Percentiles rank a stretch among this genome's conserved stretches.
These are phyloP conservation scores for Neodiprion lecontei DNA, from an alignment of 1,140 invertebrate genomes.

Conservation along the genomic window DNA sequence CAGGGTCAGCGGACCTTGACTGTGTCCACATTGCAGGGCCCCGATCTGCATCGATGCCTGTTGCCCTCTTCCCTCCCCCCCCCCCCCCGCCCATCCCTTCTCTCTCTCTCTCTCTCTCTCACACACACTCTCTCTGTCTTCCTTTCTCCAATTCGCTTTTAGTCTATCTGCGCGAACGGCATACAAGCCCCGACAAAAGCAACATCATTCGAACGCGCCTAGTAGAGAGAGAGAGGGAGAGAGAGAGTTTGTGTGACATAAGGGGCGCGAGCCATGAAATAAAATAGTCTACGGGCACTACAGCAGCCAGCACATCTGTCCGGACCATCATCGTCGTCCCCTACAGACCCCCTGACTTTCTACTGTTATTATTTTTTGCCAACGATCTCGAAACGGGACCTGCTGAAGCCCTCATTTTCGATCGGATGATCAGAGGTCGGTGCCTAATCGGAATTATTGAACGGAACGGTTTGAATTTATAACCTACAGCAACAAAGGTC, in stretches of 20 bases:
- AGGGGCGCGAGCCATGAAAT: conserved; percentile 53
- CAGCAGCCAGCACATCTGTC: conserved; percentile 46
- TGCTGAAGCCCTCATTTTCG: neutral
- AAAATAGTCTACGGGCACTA: conserved; percentile 42
- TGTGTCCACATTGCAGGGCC: conserved; percentile 60
- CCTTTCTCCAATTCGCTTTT: conserved; percentile 14
- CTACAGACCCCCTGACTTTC: neutral
- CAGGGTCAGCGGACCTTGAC: conserved; percentile 60
- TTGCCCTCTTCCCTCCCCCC: conserved; percentile 20
- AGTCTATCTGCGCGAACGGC: conserved; percentile 23
- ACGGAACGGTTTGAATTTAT: neutral
- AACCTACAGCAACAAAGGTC: too few species aligned
- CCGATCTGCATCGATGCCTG: conserved; percentile 34
- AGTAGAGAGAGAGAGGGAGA: conserved; percentile 30
- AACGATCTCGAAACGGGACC: neutral
- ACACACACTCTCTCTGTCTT: conserved; percentile 20
- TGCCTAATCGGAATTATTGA: neutral
- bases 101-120: conserved; percentile 18
- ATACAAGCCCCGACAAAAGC: too few species aligned
- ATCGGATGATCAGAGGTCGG: neutral
- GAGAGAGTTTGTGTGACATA: conserved; percentile 32
- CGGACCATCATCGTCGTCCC: conserved; percentile 8
- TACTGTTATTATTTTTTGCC: neutral
- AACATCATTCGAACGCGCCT: conserved; percentile 36
- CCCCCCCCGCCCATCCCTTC: conserved; percentile 24